These are phyloP conservation scores for Cheilosia soror DNA, from an alignment of 2,888 invertebrate species.

Conservation along the genomic window DNA sequence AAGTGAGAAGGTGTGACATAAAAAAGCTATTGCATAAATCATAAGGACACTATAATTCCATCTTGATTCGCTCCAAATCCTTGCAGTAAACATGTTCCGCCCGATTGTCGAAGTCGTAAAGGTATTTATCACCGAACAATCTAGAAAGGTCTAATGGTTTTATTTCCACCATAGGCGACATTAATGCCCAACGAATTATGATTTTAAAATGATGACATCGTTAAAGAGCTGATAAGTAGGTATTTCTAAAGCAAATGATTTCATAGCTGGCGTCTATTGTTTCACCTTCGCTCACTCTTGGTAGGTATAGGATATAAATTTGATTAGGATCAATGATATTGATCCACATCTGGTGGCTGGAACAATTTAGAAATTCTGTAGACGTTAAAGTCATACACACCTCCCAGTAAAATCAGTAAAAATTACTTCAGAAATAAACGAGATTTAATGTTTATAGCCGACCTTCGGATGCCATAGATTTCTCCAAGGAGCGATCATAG, in stretches of 20 bases:
- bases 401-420: too few relatives aligned
- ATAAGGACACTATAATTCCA: slow-evolving; percentile 36
- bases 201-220: slow-evolving; percentile 16
- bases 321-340: too few relatives aligned
- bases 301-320: too few relatives aligned
- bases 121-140: slow-evolving; percentile 32
- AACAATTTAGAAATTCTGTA: too few relatives aligned
- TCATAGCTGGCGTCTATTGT: background rate
- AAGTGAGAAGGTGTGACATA: background rate
- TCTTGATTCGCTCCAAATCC: slow-evolving; percentile 33
- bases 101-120: slow-evolving; percentile 13
- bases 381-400: too few relatives aligned
- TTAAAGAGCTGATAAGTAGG: background rate
- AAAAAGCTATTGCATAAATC: slow-evolving; percentile 28
- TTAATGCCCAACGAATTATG: slow-evolving; percentile 11
- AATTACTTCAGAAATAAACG: too few relatives aligned
- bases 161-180: slow-evolving; percentile 5
- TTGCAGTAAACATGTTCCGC: slow-evolving; percentile 19
- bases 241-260: slow-evolving; percentile 7
- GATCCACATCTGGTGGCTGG: too few relatives aligned
- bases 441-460: too few relatives aligned
- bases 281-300: background rate
- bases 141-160: slow-evolving; percentile 1
- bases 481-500: background rate
- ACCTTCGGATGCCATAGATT: too few relatives aligned